These are phyloP conservation scores for Hyla sarda DNA, from an alignment of 2,113 vertebrate genomes.

Conservation along the genomic window DNA sequence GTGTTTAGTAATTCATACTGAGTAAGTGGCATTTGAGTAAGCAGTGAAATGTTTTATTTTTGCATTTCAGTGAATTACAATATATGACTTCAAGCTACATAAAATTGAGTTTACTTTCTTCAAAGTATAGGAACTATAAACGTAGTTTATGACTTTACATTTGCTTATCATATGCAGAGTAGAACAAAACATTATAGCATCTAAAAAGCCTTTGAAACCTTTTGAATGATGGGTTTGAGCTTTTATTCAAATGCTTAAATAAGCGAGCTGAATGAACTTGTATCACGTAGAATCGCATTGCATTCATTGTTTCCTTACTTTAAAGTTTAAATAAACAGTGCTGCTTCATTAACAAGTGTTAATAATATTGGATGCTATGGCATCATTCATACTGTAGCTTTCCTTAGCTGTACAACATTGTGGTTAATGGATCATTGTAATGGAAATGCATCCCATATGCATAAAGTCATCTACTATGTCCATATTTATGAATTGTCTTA, in stretches of 20 bases:
- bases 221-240: conserved; percentile 2
- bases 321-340: background rate
- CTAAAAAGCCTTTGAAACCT: conserved; percentile 31
- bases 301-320: background rate
- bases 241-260: conserved; percentile 13
- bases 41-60: conserved; percentile 42
- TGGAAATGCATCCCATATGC: background rate
- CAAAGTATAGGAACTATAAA: conserved; percentile 45
- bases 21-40: conserved; percentile 26
- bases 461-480: background rate
- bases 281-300: background rate
- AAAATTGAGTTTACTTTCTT: conserved; percentile 47
- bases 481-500: background rate
- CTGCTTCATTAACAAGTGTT: background rate
- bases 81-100: conserved; percentile 37
- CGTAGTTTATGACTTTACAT: conserved; percentile 36
- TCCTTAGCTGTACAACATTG: background rate
- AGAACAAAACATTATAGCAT: conserved; percentile 50
- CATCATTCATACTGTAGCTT: background rate
- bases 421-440: background rate
- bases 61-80: conserved; percentile 42
- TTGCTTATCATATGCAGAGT: conserved; percentile 46
- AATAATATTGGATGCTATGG: background rate
- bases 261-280: background rate
- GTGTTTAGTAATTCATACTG: conserved; percentile 33